Evolutionary conservation across 2,113 vertebrate genomes (phyloP), one percentile per base, ranked within the genome.

Genomic region (Tragelaphus imberbis): DNA sequence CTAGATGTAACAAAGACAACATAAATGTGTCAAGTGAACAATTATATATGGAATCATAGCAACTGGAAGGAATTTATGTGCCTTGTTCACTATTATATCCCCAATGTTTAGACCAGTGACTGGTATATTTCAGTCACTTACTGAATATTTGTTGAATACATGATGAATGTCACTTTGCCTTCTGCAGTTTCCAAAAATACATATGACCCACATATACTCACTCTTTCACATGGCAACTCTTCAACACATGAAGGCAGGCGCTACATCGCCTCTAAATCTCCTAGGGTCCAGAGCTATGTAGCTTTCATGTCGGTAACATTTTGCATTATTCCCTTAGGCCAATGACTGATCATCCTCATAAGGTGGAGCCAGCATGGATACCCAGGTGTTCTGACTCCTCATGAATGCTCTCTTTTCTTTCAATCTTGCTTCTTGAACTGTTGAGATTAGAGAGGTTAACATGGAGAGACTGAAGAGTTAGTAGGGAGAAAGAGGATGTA

Each of bases 181-280:
- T 84, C 27, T 63, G 65, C 36, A 68, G 30, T 81, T 97, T 97
- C 93, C 85, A 80, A 95, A 95, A 95, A 94, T 88, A 40, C 36
- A 3, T n/a, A 36, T 17, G 63, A 86, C 87, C 87, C 81, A 93
- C 80, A 90, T 79, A 65, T 33, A 36, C 21, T 89, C 28, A 65
- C 17, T 92, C 71, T 82, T 89, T 28, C 19, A 58, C 75, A 53
- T 33, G 84, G 65, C 92, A 93, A 1, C 30, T 16, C 30, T 85
- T 94, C 28, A 82, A 5, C 30, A 44, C 40, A 49, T 6, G 51
- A 7, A 75, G 82, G 77, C 81, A 88, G 80, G 51, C 2, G 23
- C 85, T 65, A 1, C 8, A 21, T 61, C 30, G 3, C 16, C 47
- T 80, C 40, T 27, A 40, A 58, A 33, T 40, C 25, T 65, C 71